These are phyloP conservation scores for Bradypodion ventrale DNA, from an alignment of 2,797 vertebrate genomes.

Conservation along the genomic window DNA sequence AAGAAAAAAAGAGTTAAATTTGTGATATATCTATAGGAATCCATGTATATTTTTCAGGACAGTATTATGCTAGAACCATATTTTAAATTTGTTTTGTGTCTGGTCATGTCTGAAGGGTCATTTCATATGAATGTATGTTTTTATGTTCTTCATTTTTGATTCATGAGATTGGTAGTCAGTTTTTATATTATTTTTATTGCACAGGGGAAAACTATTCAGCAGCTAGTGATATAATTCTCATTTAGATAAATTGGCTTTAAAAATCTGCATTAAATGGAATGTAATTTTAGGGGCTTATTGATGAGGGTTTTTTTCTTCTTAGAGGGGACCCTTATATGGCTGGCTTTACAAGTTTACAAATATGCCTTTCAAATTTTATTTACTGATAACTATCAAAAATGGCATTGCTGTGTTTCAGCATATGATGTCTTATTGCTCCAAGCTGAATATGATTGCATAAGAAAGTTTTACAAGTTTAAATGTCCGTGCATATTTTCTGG, in stretches of 20 bases:
- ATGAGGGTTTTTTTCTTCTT: too few species aligned
- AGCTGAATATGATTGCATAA: background rate
- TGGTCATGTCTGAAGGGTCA: background rate
- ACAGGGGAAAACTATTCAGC: background rate
- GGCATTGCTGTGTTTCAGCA: background rate
- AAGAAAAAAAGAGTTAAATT: too few species aligned
- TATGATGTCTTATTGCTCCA: background rate
- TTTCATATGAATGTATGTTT: background rate
- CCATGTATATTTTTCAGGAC: background rate
- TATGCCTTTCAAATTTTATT: background rate
- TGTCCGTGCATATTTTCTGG: background rate
- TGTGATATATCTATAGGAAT: background rate
- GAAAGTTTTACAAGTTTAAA: background rate
- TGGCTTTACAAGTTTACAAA: background rate
- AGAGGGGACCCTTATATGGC: background rate
- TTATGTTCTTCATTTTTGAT: background rate
- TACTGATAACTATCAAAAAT: background rate
- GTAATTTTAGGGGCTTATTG: too few species aligned
- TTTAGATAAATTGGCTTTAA: background rate
- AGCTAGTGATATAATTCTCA: background rate
- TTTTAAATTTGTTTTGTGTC: background rate
- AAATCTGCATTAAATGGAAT: background rate
- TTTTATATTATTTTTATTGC: background rate
- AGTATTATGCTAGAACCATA: background rate
- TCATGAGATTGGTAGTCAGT: background rate